Percentiles rank a stretch among this genome's conserved stretches.
phyloP scores from a whole-genome alignment of 1,140 invertebrate species.

The Fopius arisanus region DNA sequence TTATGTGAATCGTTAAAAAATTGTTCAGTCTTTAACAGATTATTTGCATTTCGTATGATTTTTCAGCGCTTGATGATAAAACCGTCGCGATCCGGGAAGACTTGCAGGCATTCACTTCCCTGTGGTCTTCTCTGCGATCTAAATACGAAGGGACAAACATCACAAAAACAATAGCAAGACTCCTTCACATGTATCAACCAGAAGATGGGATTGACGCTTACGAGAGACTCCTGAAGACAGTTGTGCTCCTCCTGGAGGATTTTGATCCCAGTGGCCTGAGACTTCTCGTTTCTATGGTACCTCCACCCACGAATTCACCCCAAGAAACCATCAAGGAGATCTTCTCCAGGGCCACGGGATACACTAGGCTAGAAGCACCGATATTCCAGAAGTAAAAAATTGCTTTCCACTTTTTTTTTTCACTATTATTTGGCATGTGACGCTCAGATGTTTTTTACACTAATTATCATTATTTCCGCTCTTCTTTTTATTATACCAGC shows the following conservation, averaged over 20 bases:
- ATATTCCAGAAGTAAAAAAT: slow-evolving; percentile 31
- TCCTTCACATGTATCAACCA: slow-evolving; percentile 52
- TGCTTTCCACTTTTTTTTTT: not conserved
- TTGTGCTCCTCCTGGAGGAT: slow-evolving; percentile 44
- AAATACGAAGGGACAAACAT: slow-evolving; percentile 48
- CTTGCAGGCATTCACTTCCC: slow-evolving; percentile 42
- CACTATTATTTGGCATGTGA: too few relatives aligned
- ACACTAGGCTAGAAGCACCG: slow-evolving; percentile 42
- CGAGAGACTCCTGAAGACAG: slow-evolving; percentile 46
- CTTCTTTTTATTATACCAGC: not conserved
- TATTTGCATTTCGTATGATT: not conserved
- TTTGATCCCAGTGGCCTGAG: slow-evolving; percentile 45
- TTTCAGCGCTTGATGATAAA: slow-evolving; percentile 12
- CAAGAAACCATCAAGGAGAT: slow-evolving; percentile 43
- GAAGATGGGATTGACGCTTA: slow-evolving; percentile 52
- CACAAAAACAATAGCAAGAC: slow-evolving; percentile 45
- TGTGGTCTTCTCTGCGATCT: slow-evolving; percentile 44
- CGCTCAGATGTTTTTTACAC: not conserved
- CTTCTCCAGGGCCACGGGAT: slow-evolving; percentile 45
- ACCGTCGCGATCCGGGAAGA: slow-evolving; percentile 33
- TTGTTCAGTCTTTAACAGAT: too few relatives aligned
- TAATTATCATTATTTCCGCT: slow-evolving; percentile 2
- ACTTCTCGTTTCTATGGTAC: slow-evolving; percentile 50
- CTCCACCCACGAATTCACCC: slow-evolving; percentile 45
- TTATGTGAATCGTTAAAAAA: not conserved